Conservation (phyloP, 2,888 invertebrate species). For the Agrotis segetum region DNA sequence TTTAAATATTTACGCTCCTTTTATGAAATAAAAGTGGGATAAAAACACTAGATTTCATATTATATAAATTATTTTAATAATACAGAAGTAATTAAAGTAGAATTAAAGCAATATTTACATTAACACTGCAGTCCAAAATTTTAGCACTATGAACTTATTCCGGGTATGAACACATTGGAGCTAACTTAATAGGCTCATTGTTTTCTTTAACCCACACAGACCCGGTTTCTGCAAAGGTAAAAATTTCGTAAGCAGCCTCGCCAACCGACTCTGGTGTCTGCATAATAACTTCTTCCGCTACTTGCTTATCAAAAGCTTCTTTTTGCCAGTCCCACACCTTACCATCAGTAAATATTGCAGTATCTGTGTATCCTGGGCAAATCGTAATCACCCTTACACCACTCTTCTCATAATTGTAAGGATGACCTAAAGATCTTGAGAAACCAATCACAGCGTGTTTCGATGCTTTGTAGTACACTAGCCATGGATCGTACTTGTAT, state of each 20-base stretch:
- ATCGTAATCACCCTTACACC: conserved; percentile 86
- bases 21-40: too few species aligned
- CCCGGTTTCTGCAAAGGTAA: conserved; percentile 53
- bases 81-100: too few species aligned
- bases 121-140: neutral
- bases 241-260: conserved; percentile 49
- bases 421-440: conserved; percentile 81
- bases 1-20: neutral
- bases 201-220: conserved; percentile 49
- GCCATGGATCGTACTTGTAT: conserved; percentile 49
- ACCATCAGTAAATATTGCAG: conserved; percentile 65
- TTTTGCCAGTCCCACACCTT: conserved; percentile 29
- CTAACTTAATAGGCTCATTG: conserved; percentile 35
- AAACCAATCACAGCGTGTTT: conserved; percentile 86
- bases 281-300: conserved; percentile 53
- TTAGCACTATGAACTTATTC: neutral
- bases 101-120: too few species aligned
- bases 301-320: conserved; percentile 41
- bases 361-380: conserved; percentile 88
- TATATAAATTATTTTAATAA: too few species aligned
- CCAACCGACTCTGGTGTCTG: conserved; percentile 63
- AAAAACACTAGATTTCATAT: too few species aligned
- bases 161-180: conserved; percentile 25
- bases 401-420: conserved; percentile 79
- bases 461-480: conserved; percentile 59